These are phyloP conservation scores for Nycticebus coucang DNA, from an alignment of 2,113 vertebrate species.

Conservation along the genomic window DNA sequence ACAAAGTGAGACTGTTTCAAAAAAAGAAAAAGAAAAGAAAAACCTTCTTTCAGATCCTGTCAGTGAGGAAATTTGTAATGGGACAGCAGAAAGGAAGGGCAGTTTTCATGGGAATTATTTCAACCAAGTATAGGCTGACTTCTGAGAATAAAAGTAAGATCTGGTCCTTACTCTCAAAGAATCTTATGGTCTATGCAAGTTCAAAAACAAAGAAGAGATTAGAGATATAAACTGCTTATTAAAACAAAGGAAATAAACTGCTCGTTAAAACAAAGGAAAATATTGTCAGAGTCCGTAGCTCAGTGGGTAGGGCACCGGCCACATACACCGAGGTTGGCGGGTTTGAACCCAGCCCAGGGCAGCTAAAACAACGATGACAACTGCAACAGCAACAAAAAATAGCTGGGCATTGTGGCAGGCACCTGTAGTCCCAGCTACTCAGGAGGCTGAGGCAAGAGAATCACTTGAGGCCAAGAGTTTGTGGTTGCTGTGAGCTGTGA, in stretches of 20 bases:
- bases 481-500: too few relatives aligned
- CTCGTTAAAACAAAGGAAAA: background rate
- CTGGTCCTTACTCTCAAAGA: background rate
- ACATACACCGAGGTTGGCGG: too few relatives aligned
- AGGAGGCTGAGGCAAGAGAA: too few relatives aligned
- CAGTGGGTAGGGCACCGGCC: too few relatives aligned
- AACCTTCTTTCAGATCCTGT: background rate
- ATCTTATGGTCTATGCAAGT: background rate
- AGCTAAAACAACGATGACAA: too few relatives aligned
- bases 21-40: background rate
- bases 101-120: background rate
- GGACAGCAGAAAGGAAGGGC: background rate
- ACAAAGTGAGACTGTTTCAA: too few relatives aligned
- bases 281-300: too few relatives aligned
- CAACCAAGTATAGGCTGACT: background rate
- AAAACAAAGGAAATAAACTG: background rate
- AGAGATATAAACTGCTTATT: background rate
- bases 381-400: too few relatives aligned
- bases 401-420: too few relatives aligned
- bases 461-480: too few relatives aligned
- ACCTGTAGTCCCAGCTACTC: too few relatives aligned
- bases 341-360: too few relatives aligned
- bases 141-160: background rate
- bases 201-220: background rate
- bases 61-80: background rate